Evolutionary conservation across 2,113 vertebrate genomes (phyloP), one percentile per base, ranked within the genome.

Genomic region (Apus apus): DNA sequence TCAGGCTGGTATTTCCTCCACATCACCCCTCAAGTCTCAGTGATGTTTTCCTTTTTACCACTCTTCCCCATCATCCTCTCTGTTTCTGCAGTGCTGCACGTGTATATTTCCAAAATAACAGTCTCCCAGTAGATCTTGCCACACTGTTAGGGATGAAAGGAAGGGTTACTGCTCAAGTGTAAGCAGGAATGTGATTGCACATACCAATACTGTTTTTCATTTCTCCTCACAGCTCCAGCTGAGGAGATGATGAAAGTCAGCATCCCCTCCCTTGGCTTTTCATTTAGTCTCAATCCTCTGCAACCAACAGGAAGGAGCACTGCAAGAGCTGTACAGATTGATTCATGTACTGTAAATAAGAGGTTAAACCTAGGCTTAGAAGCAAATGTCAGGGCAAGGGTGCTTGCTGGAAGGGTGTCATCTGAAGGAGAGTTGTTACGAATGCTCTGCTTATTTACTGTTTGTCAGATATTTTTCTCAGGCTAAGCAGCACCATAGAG

Each of bases 201-300:
- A 54, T 86, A 57, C 79, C 89, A 78, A 56, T 90, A 79, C 53
- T 81, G 64, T 74, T 91, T 93, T 93, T 94, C 82, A 83, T 92
- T 96, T 95, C 65, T 94, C 32, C 85, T 94, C 7, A 0, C 6
- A 65, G 57, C 74, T 58, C 43, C 58, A 82, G 89, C 57, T 27
- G 56, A 93, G 64, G 77, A 80, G 86, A 75, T 90, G 68, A 94
- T 96, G 73, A 89, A 95, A 96, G 82, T 62, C 23, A 0, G 18
- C 65, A 78, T 88, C 57, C 36, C 20, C 23, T 72, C 78, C 81
- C 48, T 85, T 75, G 72, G 34, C 76, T 93, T 97, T 94, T 95
- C 61, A 90, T 91, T 68, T 94, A 51, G 14, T 43, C 72, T 90
- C 76, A 86, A 9, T 89, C 26, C 38, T 71, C 70, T 84, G 73